phyloP scores from a whole-genome alignment of 2,888 invertebrate genomes.

The Chymomyza amoena region DNA sequence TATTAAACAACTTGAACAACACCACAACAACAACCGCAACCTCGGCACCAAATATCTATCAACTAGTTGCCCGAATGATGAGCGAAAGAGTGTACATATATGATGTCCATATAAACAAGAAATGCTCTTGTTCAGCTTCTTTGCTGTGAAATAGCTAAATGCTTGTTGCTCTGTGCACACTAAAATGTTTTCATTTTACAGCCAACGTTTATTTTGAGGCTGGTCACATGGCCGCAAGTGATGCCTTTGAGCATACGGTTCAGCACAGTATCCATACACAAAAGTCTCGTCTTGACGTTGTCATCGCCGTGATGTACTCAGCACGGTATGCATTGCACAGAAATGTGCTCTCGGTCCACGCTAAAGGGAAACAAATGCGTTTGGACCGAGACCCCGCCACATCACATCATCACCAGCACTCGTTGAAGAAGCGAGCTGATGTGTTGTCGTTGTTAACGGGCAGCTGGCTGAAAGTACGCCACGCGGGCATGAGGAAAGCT shows the following conservation, averaged over 20 bases:
- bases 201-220: constrained; percentile 34
- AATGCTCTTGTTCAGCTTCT: constrained; percentile 13
- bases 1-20: constrained; percentile 20
- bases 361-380: constrained; percentile 71
- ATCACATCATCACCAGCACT: constrained; percentile 64
- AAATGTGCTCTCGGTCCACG: constrained; percentile 69
- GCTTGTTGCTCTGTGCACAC: constrained; percentile 22
- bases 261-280: not conserved
- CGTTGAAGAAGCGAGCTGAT: constrained; percentile 61
- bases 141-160: not conserved
- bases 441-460: constrained; percentile 69
- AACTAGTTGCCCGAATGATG: not conserved
- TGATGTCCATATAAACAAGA: not conserved
- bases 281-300: not conserved
- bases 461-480: constrained; percentile 64
- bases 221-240: not conserved
- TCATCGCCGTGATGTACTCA: constrained; percentile 7
- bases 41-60: not conserved
- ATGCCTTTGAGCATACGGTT: not conserved
- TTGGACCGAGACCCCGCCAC: constrained; percentile 72
- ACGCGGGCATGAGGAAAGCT: constrained; percentile 44
- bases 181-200: constrained; percentile 55
- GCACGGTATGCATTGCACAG: constrained; percentile 65
- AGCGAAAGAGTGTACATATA: not conserved
- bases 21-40: constrained; percentile 41